Evolutionary conservation across 2,888 invertebrate genomes (phyloP).

Genomic region (Ochropleura leucogaster): DNA sequence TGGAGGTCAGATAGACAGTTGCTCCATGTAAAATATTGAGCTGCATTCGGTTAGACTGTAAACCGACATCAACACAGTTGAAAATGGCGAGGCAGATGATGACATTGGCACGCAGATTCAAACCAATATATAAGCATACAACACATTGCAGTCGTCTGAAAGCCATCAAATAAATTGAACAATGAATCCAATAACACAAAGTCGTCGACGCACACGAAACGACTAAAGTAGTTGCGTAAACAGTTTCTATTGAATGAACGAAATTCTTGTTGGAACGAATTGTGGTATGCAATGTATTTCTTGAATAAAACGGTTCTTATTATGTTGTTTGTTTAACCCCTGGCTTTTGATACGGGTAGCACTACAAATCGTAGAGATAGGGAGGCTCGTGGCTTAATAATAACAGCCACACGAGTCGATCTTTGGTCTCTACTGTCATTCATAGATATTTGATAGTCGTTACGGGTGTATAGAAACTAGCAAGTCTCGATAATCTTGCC

Average conservation of each 20-base stretch:
- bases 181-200: conserved; percentile 30
- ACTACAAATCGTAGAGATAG: not conserved
- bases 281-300: conserved; percentile 18
- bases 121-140: conserved; percentile 2
- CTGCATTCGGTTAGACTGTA: too few species aligned
- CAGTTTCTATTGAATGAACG: conserved; percentile 28
- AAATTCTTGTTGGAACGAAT: conserved; percentile 28
- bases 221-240: conserved; percentile 15
- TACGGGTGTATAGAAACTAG: not conserved
- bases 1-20: too few species aligned
- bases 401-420: not conserved
- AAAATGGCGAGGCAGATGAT: too few species aligned
- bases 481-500: not conserved
- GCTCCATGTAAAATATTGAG: too few species aligned
- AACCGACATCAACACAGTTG: too few species aligned
- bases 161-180: conserved; percentile 15
- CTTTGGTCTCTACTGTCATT: not conserved
- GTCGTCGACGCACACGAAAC: conserved; percentile 4
- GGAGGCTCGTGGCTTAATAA: not conserved
- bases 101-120: not conserved
- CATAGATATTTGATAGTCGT: not conserved
- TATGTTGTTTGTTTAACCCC: not conserved
- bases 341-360: conserved; percentile 1
- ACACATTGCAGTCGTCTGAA: conserved; percentile 7
- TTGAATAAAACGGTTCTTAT: conserved; percentile 7